phyloP scores from a whole-genome alignment of 2,797 vertebrate genomes.

The Odontamblyopus rebecca region DNA sequence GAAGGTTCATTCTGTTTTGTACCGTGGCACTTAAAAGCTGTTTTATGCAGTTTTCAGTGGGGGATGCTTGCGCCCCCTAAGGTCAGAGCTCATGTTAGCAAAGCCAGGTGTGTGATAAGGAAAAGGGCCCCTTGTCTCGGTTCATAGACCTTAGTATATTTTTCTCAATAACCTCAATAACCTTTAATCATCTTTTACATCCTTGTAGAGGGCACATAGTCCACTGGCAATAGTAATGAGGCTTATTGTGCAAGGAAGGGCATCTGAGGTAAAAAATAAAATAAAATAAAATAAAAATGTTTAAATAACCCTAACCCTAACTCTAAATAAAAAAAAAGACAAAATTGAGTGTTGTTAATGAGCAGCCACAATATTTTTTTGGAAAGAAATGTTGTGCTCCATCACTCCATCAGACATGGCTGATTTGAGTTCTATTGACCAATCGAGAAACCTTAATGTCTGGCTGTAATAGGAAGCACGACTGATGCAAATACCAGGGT shows the following conservation, averaged over 20 bases:
- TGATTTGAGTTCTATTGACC: neutral
- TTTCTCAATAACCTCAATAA: neutral
- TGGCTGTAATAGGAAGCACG: neutral
- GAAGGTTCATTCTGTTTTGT: constrained; percentile 2
- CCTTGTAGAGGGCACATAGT: neutral
- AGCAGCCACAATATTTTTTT: neutral
- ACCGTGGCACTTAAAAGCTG: neutral
- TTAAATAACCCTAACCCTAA: no score
- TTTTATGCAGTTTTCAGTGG: neutral
- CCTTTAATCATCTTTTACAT: neutral
- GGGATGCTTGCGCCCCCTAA: neutral
- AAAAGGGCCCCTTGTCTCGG: neutral
- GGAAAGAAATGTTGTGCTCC: neutral
- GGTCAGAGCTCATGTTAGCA: neutral
- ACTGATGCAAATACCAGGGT: no score
- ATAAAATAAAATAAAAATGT: no score
- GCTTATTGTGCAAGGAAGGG: no score
- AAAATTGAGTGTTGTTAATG: neutral
- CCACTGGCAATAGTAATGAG: no score
- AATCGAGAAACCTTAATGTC: neutral
- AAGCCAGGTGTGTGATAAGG: neutral
- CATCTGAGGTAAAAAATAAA: no score
- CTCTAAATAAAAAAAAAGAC: neutral
- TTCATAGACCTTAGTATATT: neutral
- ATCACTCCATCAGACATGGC: neutral